A percentile compares a stretch with the other conserved stretches of the same genome.
Conservation (phyloP, 1,140 invertebrate species). For the Vollenhovia emeryi region DNA sequence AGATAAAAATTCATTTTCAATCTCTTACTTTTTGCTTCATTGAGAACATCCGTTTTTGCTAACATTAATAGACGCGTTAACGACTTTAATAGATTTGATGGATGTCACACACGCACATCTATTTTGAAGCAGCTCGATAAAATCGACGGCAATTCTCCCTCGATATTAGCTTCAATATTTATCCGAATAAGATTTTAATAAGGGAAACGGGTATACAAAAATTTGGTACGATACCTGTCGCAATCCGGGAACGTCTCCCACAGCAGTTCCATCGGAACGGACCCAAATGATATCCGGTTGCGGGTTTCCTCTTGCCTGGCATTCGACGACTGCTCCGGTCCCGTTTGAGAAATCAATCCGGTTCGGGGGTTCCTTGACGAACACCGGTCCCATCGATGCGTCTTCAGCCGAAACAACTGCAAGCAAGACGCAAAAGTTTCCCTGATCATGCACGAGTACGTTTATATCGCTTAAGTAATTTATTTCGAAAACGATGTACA, state of each 20-base stretch:
- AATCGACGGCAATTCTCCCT: neutral
- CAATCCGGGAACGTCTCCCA: constrained; percentile 95
- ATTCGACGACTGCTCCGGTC: constrained; percentile 96
- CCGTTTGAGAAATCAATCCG: constrained; percentile 97
- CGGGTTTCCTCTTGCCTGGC: constrained; percentile 95
- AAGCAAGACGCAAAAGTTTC: constrained; percentile 12
- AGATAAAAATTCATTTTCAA: neutral
- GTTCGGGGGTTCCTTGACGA: constrained; percentile 96
- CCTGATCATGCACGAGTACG: neutral
- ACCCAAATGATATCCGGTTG: constrained; percentile 97
- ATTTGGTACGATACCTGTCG: constrained; percentile 87
- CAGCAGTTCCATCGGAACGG: constrained; percentile 93
- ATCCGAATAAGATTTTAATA: neutral
- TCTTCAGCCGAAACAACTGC: constrained; percentile 86
- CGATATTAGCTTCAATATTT: neutral
- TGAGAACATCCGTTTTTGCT: neutral
- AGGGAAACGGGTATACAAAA: neutral
- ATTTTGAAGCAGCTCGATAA: neutral
- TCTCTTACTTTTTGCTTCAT: neutral
- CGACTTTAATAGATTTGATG: neutral
- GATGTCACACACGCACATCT: too few species aligned
- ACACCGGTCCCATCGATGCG: constrained; percentile 94
- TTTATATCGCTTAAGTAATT: neutral
- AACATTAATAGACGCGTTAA: neutral
- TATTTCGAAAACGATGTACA: neutral